Evolutionary conservation across 2,888 invertebrate genomes (phyloP), one percentile per base, ranked within the genome.

Genomic region (Athripsodes cinereus): DNA sequence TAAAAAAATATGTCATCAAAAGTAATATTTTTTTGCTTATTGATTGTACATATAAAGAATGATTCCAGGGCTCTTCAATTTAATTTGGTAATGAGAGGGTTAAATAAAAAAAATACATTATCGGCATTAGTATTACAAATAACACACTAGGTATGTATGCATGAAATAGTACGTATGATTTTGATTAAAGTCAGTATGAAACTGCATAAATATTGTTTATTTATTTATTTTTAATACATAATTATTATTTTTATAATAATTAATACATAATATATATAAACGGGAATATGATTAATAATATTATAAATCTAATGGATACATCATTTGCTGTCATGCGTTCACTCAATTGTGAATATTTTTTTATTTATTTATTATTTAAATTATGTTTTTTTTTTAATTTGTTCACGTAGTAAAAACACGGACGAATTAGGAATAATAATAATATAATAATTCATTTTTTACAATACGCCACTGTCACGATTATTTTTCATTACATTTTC

Each of bases 371-470:
- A 3, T 6, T 18, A 47, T 47, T 19, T 20, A 19, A 19, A 11
- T 47, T 47, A 47, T 8, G 3, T 16, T 8, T 44, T 44, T 16
- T 8, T 13, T 55, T 46, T 26, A 26, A 50, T 55, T 56, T 50
- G 40, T 58, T 55, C 58, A 56, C 58, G 62, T 60, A 26, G 26
- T 26, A 63, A 63, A 63, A 61, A 63, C 63, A 61, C 63, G 63
- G 63, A 63, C 63, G 63, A 63, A 63, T 63, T 63, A 61, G 63
- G 61, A 63, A 61, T 40, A 40, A 40, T 40, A 40, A 31, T 31
- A 31, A 31, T 31, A 31, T 8, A 31, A 31, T 31, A 31, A 40
- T 40, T 40, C 5, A 3, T 8, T 61, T 57, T 60, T 61, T 53
- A 63, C 62, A 60, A 60, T 55, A 58, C 55, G 58, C 58, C 60